These are phyloP conservation scores for Amphimallon solstitiale DNA, from an alignment of 2,888 invertebrate species.

Conservation along the genomic window DNA sequence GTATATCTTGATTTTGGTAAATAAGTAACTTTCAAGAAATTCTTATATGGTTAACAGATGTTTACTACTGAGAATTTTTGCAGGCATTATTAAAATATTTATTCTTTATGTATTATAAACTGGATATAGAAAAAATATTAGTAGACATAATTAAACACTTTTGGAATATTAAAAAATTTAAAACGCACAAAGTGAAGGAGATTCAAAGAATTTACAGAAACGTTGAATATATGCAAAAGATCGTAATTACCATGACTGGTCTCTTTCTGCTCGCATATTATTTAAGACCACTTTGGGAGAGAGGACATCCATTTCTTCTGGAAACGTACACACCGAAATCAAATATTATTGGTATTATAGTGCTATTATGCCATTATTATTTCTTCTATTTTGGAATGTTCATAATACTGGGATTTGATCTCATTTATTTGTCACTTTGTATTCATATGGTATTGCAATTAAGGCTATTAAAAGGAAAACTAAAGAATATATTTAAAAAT, in stretches of 20 bases:
- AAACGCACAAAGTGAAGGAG: not conserved
- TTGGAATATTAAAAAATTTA: not conserved
- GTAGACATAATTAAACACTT: not conserved
- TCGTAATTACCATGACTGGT: not conserved
- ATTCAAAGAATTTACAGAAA: not conserved
- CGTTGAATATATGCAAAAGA: not conserved
- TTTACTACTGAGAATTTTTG: not conserved
- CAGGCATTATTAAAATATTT: not conserved
- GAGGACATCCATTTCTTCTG: not conserved
- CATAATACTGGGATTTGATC: not conserved
- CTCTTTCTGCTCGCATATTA: not conserved
- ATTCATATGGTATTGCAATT: not conserved
- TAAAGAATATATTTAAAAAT: not conserved
- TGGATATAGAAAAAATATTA: not conserved
- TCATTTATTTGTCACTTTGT: constrained; percentile 1
- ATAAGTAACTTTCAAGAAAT: not conserved
- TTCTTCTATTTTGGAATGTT: not conserved
- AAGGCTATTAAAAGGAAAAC: not conserved
- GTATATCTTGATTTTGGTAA: no score
- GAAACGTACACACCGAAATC: not conserved
- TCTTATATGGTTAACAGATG: no score
- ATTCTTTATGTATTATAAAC: constrained; percentile 1
- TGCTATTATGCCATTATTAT: not conserved
- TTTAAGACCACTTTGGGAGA: not conserved
- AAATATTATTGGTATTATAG: not conserved